These are phyloP conservation scores for Pipistrellus pygmaeus DNA, from an alignment of 2,797 vertebrate genomes.

Conservation along the genomic window DNA sequence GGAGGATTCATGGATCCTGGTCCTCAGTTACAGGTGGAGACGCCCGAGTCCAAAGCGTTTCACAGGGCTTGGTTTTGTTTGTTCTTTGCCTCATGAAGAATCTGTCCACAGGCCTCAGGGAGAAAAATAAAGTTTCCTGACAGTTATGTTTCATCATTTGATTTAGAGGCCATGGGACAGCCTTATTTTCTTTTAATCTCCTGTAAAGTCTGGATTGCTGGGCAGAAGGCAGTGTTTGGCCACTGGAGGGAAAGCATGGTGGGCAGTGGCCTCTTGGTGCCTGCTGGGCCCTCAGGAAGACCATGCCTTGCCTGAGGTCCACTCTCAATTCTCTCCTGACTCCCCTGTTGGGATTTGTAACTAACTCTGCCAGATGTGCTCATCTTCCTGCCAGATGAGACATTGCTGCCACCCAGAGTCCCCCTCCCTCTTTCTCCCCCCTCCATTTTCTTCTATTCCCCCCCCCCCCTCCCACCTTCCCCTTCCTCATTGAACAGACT, in stretches of 20 bases:
- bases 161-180: background rate
- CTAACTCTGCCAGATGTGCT: background rate
- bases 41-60: background rate
- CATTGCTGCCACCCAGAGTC: background rate
- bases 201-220: background rate
- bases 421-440: background rate
- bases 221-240: background rate
- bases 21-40: conserved; percentile 23
- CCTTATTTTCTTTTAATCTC: background rate
- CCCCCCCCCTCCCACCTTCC: background rate
- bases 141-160: background rate
- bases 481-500: background rate
- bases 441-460: background rate
- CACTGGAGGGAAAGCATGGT: background rate
- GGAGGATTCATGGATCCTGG: background rate
- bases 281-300: background rate
- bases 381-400: background rate
- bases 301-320: background rate
- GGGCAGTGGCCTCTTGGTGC: background rate
- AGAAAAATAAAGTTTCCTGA: background rate
- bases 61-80: conserved; percentile 13
- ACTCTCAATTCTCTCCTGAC: background rate
- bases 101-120: background rate
- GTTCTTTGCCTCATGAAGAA: conserved; percentile 19
- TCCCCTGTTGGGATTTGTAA: background rate